A percentile compares a stretch with the other conserved stretches of the same genome.
Conservation (phyloP, 2,888 invertebrate species). For the Aproaerema taeniolella region DNA sequence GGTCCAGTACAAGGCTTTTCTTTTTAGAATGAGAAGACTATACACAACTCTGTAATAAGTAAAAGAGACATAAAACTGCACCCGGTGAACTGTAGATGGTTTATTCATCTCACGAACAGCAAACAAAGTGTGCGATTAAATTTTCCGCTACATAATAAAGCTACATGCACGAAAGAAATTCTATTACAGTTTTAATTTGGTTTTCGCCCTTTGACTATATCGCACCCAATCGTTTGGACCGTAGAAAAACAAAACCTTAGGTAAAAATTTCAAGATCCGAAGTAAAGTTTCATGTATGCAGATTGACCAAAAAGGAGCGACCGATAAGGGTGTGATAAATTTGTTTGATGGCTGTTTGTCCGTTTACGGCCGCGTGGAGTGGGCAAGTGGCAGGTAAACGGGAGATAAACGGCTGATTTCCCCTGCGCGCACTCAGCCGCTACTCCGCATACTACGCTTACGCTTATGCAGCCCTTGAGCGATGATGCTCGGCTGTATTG, state of each 20-base stretch:
- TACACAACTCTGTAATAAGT: constrained; percentile 24
- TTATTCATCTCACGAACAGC: constrained; percentile 62
- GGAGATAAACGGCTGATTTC: constrained; percentile 35
- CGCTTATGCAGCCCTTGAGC: constrained; percentile 11
- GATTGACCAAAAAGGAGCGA: too few species aligned
- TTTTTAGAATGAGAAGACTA: constrained; percentile 36
- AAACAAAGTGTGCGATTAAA: constrained; percentile 64
- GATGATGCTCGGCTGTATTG: constrained; percentile 5
- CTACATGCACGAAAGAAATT: constrained; percentile 46
- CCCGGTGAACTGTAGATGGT: constrained; percentile 41
- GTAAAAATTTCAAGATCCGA: too few species aligned
- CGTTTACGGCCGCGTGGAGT: background rate
- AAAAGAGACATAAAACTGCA: constrained; percentile 30
- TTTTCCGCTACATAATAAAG: constrained; percentile 66
- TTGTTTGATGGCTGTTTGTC: too few species aligned
- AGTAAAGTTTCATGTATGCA: too few species aligned
- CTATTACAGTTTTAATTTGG: constrained; percentile 26
- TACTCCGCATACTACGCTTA: constrained; percentile 8
- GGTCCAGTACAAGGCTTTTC: constrained; percentile 38
- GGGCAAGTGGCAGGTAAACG: constrained; percentile 23
- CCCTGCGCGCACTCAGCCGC: constrained; percentile 29
- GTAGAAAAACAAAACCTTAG: too few species aligned
- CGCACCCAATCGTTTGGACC: too few species aligned
- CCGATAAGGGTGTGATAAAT: too few species aligned
- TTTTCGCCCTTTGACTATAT: constrained; percentile 7